These are phyloP conservation scores for Anarhynchus alexandrinus DNA, from an alignment of 2,113 vertebrate genomes.

Conservation along the genomic window DNA sequence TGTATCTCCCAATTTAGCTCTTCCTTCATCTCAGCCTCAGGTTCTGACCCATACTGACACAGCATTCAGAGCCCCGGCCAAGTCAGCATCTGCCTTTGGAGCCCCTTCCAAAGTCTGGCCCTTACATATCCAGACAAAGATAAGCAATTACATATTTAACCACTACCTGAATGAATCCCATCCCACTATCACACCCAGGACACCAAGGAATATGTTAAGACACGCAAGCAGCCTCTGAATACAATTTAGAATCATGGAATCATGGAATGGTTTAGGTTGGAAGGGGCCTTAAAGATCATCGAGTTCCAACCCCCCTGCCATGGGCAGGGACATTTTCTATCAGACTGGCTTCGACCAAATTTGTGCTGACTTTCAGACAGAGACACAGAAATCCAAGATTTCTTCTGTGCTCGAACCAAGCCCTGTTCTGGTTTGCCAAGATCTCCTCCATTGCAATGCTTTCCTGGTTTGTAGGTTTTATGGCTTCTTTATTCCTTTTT, in stretches of 20 bases:
- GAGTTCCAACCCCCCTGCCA: too few species aligned
- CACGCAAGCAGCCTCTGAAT: background rate
- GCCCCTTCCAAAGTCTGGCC: background rate
- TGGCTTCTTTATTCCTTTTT: background rate
- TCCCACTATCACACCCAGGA: background rate
- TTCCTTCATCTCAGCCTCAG: background rate
- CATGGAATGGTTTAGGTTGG: too few species aligned
- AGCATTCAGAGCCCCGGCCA: background rate
- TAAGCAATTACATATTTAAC: background rate
- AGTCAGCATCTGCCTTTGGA: background rate
- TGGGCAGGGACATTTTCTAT: background rate
- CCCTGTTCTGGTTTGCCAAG: background rate
- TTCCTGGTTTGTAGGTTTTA: background rate
- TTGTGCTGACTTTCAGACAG: background rate
- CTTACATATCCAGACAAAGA: background rate
- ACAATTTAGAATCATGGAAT: background rate
- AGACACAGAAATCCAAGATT: background rate
- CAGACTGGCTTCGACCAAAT: background rate
- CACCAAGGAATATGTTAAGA: background rate
- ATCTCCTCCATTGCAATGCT: background rate
- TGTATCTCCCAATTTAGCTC: background rate
- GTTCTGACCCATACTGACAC: background rate
- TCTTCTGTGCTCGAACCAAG: background rate
- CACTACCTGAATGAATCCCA: background rate
- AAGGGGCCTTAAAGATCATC: too few species aligned